Base-by-base conservation (phyloP, 2,797 vertebrate genomes). In the Aplochiton taeniatus region DNA sequence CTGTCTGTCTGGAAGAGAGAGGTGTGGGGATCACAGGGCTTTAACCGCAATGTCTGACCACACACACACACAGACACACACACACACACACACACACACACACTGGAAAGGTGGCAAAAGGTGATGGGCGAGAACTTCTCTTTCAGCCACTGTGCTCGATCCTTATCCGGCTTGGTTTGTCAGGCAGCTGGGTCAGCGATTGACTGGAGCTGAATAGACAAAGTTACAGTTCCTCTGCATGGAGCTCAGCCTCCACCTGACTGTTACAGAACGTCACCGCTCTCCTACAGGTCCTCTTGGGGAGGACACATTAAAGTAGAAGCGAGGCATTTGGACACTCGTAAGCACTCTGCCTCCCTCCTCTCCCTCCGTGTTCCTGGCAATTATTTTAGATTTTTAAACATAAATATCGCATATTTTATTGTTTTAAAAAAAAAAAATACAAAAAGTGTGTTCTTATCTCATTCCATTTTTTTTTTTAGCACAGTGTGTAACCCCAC, bases 321-420 rank as follows among this genome's bases (percentile, higher is more conserved):
- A 58, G 60, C 58, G 69, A 69, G 68, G 79, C 56, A 53, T 66
- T 58, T 62, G 46, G 46, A 48, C 46, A 45, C 65, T 66, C 43
- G 17, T 60, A 9, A 61, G 52, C 71, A 62, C 70, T 65, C 63
- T 66, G 75, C 59, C 58, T 62, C 58, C 75, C 50, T 61, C 4
- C 59, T 68, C 74, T 75, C 75, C 79, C 55, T 68, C 63, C 77
- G 50, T 71, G 72, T 79, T 78, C 75, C 58, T 72, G 74, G 73
- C 64, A 9, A 53, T 51, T 75, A 68, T 66, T 51, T 78, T 44
- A 68, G 73, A 79, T 31, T 49, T 61, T 61, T 48, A 45, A 12
- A 71, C 52, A 60, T 81, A 43, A 66, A 79, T 65, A 20, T 80
- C 84, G 74, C 61, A 13, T 43, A 72, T 68, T 56, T 51, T 50